A percentile compares a stretch with the other conserved stretches of the same genome.
Conservation (phyloP, 1,140 invertebrate species). For the Cydia fagiglandana region DNA sequence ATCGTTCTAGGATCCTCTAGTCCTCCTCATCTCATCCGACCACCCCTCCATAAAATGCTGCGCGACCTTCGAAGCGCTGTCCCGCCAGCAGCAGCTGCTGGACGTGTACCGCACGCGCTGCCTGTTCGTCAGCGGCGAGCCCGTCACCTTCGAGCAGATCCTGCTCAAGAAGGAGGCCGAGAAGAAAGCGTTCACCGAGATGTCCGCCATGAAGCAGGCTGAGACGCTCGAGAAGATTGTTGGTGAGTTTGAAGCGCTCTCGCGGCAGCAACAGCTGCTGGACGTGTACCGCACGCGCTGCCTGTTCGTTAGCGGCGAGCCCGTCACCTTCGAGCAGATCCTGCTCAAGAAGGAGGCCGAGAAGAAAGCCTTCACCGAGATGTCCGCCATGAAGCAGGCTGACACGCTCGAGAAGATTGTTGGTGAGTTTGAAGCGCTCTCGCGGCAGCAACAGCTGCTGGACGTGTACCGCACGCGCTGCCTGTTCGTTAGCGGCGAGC, state of each 20-base stretch:
- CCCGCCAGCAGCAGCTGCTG: conserved; percentile 76
- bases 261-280: conserved; percentile 77
- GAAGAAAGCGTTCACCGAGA: conserved; percentile 74
- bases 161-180: conserved; percentile 70
- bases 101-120: conserved; percentile 77
- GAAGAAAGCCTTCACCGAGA: conserved; percentile 74
- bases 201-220: conserved; percentile 73
- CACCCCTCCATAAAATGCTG: conserved; percentile 80
- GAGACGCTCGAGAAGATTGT: conserved; percentile 78
- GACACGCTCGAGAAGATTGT: conserved; percentile 78
- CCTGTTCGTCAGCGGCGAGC: conserved; percentile 72
- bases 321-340: conserved; percentile 69
- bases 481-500: conserved; percentile 72
- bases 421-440: conserved; percentile 69
- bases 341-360: conserved; percentile 70
- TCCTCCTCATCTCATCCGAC: conserved; percentile 75
- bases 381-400: conserved; percentile 73
- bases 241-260: conserved; percentile 75
- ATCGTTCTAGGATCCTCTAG: conserved; percentile 78
- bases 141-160: conserved; percentile 69
- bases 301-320: conserved; percentile 72
- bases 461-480: conserved; percentile 77
- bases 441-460: conserved; percentile 76
- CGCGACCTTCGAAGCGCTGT: conserved; percentile 75
- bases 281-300: conserved; percentile 77